Evolutionary conservation across 2,888 invertebrate genomes (phyloP).

Genomic region (Cordilura impudica): DNA sequence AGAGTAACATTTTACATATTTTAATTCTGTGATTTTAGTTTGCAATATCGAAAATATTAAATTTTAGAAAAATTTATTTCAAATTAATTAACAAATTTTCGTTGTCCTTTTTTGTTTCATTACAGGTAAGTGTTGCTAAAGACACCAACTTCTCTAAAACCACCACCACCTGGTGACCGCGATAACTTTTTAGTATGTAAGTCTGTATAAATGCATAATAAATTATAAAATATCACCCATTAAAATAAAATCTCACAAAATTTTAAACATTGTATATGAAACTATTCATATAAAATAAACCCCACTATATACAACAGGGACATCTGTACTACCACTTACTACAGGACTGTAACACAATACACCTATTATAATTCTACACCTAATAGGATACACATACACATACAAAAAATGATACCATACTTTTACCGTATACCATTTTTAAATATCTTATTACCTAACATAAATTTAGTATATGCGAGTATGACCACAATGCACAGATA

Average conservation of each 20-base stretch:
- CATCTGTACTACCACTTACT: not conserved
- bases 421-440: not conserved
- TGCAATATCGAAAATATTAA: too few species aligned
- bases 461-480: constrained; percentile 25
- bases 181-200: constrained; percentile 32
- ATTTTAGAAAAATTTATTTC: constrained; percentile 11
- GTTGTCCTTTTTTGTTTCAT: constrained; percentile 29
- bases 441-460: constrained; percentile 53
- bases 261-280: constrained; percentile 3
- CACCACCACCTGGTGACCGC: constrained; percentile 55
- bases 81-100: constrained; percentile 22
- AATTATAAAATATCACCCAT: constrained; percentile 61
- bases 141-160: constrained; percentile 34
- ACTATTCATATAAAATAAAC: not conserved
- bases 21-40: too few species aligned
- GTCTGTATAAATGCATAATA: constrained; percentile 54
- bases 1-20: too few species aligned
- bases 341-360: not conserved
- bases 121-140: constrained; percentile 58
- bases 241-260: constrained; percentile 48
- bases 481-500: constrained; percentile 36
- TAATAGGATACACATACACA: not conserved
- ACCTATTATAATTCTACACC: not conserved
- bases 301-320: constrained; percentile 7
- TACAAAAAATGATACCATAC: not conserved